Conservation (phyloP, 2,888 invertebrate genomes). For the Cremastinae sp. region DNA sequence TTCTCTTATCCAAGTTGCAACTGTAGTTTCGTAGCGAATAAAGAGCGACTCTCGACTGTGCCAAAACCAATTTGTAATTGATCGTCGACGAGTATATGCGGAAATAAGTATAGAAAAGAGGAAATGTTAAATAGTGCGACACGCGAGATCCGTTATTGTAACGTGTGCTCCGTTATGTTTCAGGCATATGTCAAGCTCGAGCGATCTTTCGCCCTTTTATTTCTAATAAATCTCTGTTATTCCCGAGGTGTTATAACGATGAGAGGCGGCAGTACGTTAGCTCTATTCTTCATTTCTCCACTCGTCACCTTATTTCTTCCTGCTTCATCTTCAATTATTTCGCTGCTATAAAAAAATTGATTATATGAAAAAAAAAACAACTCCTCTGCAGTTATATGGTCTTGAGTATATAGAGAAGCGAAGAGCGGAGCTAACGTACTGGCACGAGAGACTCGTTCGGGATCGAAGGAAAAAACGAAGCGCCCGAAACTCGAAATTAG, state of each 20-base stretch:
- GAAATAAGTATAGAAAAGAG: conserved; percentile 35
- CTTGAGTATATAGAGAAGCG: too few relatives aligned
- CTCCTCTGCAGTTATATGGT: too few relatives aligned
- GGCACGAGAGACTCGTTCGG: conserved; percentile 5
- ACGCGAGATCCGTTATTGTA: too few relatives aligned
- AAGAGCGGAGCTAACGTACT: too few relatives aligned
- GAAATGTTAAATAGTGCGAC: conserved; percentile 9
- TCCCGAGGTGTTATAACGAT: too few relatives aligned
- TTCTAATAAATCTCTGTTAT: background rate
- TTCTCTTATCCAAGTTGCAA: conserved; percentile 33
- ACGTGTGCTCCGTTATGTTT: background rate
- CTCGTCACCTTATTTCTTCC: too few relatives aligned
- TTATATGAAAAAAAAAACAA: too few relatives aligned
- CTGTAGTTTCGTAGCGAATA: conserved; percentile 41
- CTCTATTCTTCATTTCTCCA: too few relatives aligned
- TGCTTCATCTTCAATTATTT: too few relatives aligned
- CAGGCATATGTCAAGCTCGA: background rate
- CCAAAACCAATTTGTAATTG: conserved; percentile 72
- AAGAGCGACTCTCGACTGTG: conserved; percentile 71
- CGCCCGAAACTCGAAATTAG: conserved; percentile 55
- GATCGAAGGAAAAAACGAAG: conserved; percentile 33
- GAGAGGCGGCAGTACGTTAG: too few relatives aligned
- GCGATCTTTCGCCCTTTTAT: too few relatives aligned
- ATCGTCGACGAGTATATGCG: conserved; percentile 31
- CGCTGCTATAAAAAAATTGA: too few relatives aligned